These are phyloP conservation scores for Thymelicus sylvestris DNA, from an alignment of 2,888 invertebrate genomes.

Conservation along the genomic window DNA sequence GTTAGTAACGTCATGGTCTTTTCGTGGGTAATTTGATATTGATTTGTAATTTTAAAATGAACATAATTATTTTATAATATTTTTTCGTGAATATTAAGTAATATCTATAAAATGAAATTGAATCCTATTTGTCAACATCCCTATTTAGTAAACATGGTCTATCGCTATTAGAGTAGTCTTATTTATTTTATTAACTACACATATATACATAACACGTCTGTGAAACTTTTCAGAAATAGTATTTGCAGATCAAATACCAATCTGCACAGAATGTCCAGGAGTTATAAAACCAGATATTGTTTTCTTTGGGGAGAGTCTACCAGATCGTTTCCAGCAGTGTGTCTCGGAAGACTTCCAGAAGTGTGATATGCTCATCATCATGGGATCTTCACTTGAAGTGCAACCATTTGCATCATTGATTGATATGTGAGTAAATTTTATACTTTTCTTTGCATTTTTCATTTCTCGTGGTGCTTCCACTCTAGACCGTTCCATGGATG, in stretches of 20 bases:
- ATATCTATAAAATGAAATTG: too few species aligned
- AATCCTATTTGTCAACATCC: too few species aligned
- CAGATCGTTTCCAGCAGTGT: conserved; percentile 89
- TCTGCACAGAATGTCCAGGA: conserved; percentile 90
- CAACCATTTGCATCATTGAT: conserved; percentile 97
- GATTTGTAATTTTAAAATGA: too few species aligned
- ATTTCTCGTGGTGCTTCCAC: too few species aligned
- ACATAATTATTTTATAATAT: too few species aligned
- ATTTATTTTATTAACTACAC: too few species aligned
- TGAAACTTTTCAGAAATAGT: conserved; percentile 84
- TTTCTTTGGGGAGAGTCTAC: conserved; percentile 97
- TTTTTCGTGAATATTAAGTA: too few species aligned
- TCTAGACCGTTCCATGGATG: too few species aligned
- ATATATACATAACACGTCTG: neutral
- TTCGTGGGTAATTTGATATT: too few species aligned
- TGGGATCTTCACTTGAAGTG: conserved; percentile 97
- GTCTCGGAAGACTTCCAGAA: conserved; percentile 90
- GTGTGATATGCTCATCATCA: conserved; percentile 96
- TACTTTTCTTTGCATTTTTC: conserved; percentile 1
- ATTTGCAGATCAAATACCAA: conserved; percentile 89
- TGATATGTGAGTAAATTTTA: conserved; percentile 85
- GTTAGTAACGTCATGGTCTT: too few species aligned
- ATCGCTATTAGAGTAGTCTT: too few species aligned
- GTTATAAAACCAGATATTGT: conserved; percentile 98
- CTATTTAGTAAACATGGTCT: too few species aligned